Conservation (phyloP, 1,140 invertebrate genomes). For the Drosophila serrata region DNA sequence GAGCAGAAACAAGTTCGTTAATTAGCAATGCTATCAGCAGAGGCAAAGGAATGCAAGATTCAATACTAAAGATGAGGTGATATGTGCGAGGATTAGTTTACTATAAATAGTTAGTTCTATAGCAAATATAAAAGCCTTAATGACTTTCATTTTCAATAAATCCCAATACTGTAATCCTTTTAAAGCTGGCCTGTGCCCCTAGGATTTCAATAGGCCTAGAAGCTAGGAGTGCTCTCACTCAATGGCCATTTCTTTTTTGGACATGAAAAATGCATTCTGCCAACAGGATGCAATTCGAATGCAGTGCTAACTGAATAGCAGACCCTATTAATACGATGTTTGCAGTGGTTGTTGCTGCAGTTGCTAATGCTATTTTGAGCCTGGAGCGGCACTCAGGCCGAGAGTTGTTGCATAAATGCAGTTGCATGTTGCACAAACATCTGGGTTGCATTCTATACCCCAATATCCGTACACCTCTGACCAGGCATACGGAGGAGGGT, state of each 20-base stretch:
- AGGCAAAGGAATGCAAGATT: background rate
- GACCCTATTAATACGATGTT: constrained; percentile 36
- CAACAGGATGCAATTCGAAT: constrained; percentile 41
- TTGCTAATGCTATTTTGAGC: constrained; percentile 43
- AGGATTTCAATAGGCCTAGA: background rate
- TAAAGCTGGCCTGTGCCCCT: background rate
- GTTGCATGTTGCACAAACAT: constrained; percentile 69
- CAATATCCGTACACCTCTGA: background rate
- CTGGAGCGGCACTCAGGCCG: constrained; percentile 54
- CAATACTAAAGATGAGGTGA: background rate
- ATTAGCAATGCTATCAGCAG: constrained; percentile 44
- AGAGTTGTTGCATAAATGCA: constrained; percentile 76
- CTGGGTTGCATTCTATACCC: constrained; percentile 21
- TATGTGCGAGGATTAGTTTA: background rate
- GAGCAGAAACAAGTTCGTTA: constrained; percentile 61
- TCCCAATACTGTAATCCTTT: background rate
- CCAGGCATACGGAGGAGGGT: background rate
- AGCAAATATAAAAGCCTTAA: background rate
- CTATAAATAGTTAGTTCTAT: background rate
- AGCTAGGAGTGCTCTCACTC: background rate
- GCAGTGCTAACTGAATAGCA: constrained; percentile 45
- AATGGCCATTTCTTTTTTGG: constrained; percentile 18
- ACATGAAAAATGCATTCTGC: constrained; percentile 73
- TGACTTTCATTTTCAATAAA: no score
- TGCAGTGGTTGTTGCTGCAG: constrained; percentile 30